phyloP scores from a whole-genome alignment of 2,113 vertebrate genomes.

The Salvelinus namaycush region DNA sequence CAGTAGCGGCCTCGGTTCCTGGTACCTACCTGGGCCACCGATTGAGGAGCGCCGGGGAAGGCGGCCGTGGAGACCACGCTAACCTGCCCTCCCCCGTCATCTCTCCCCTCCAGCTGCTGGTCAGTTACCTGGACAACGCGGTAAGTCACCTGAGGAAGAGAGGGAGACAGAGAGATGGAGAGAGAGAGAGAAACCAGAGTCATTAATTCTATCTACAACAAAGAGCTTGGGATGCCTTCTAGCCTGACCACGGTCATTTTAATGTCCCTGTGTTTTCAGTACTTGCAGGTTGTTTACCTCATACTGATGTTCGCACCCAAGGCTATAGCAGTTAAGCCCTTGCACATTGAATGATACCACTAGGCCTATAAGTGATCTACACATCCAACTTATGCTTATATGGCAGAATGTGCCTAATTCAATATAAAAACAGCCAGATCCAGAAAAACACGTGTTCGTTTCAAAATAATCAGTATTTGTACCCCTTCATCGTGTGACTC shows the following conservation, averaged over 20 bases:
- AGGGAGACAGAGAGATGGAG: neutral
- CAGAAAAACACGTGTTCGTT: constrained; percentile 61
- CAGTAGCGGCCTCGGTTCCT: neutral
- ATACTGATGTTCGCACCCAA: too few species aligned
- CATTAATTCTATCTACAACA: neutral
- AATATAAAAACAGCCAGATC: constrained; percentile 52
- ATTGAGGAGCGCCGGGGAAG: constrained; percentile 79
- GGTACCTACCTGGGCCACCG: constrained; percentile 81
- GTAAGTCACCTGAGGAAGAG: constrained; percentile 81
- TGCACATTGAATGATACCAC: constrained; percentile 21
- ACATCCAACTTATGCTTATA: constrained; percentile 33
- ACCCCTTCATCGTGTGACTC: constrained; percentile 69
- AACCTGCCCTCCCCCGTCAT: constrained; percentile 78
- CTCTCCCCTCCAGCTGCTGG: constrained; percentile 79
- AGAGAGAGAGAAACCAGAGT: neutral
- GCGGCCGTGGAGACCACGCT: constrained; percentile 85
- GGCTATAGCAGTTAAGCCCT: neutral
- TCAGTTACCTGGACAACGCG: constrained; percentile 89
- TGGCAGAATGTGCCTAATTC: constrained; percentile 58
- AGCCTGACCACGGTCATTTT: neutral
- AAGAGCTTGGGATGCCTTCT: neutral
- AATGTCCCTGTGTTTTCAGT: too few species aligned
- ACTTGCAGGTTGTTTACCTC: too few species aligned
- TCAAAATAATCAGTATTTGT: constrained; percentile 60
- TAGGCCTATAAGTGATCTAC: constrained; percentile 23